Evolutionary conservation across 2,113 vertebrate species (phyloP).

Genomic region (Litocranius walleri): DNA sequence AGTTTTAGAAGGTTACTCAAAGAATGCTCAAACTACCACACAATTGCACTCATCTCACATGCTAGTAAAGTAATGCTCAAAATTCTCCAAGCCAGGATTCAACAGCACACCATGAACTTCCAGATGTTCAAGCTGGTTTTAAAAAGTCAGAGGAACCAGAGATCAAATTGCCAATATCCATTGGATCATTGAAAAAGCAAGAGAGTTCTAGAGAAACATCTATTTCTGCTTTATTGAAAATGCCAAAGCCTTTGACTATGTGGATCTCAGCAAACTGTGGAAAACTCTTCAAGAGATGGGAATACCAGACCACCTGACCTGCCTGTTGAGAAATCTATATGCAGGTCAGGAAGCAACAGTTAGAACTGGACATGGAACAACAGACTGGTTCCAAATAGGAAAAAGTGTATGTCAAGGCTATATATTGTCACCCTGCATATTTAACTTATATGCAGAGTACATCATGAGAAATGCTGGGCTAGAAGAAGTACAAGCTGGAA

Average conservation of each 20-base stretch:
- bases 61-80: neutral
- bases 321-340: neutral
- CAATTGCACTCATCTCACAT: neutral
- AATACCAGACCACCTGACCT: neutral
- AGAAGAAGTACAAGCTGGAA: neutral
- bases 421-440: neutral
- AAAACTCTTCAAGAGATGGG: neutral
- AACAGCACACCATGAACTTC: neutral
- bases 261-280: neutral
- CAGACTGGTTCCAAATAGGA: neutral
- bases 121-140: neutral
- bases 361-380: neutral
- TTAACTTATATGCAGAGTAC: neutral
- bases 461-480: neutral
- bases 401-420: neutral
- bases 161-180: neutral
- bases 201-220: neutral
- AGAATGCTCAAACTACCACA: neutral
- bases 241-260: neutral
- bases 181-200: neutral
- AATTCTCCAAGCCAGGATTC: neutral
- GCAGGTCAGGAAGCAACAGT: neutral
- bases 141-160: neutral
- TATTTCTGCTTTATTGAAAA: neutral
- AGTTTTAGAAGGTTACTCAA: neutral